phyloP scores from a whole-genome alignment of 2,888 invertebrate genomes.

The Brenthis hecate region DNA sequence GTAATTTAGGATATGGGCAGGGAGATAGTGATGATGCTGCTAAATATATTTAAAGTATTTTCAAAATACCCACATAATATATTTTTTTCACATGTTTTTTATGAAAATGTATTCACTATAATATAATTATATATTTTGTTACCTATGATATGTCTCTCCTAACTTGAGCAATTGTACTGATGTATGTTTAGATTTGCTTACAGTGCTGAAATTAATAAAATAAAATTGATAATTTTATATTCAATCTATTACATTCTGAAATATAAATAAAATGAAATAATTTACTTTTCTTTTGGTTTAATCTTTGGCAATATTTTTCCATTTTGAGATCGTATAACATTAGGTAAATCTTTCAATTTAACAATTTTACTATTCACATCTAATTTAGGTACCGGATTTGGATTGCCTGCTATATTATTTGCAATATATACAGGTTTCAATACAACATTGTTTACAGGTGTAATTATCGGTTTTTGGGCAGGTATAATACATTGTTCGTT shows the following conservation, averaged over 20 bases:
- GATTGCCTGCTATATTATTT: conserved; percentile 34
- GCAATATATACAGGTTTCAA: conserved; percentile 58
- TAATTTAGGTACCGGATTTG: conserved; percentile 52
- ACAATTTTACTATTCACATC: conserved; percentile 72
- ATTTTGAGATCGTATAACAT: conserved; percentile 44
- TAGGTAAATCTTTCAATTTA: conserved; percentile 61
- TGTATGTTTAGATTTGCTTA: conserved; percentile 55
- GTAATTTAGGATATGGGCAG: too few relatives aligned
- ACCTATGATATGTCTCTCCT: conserved; percentile 77
- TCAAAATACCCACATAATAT: too few relatives aligned
- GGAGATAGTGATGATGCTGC: too few relatives aligned
- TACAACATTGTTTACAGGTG: conserved; percentile 46
- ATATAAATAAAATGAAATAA: conserved; percentile 30
- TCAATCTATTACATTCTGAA: neutral
- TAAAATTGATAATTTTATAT: neutral
- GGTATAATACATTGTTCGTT: conserved; percentile 18
- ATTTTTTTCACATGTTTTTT: neutral
- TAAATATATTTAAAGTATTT: too few relatives aligned
- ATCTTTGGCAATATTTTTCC: conserved; percentile 69
- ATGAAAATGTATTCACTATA: neutral
- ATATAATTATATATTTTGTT: conserved; percentile 16
- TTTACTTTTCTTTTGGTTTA: conserved; percentile 74
- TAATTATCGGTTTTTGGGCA: conserved; percentile 41
- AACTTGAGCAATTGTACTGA: conserved; percentile 72
- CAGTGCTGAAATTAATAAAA: conserved; percentile 47